phyloP scores from a whole-genome alignment of 2,113 vertebrate species.

The Proterorhinus semilunaris region DNA sequence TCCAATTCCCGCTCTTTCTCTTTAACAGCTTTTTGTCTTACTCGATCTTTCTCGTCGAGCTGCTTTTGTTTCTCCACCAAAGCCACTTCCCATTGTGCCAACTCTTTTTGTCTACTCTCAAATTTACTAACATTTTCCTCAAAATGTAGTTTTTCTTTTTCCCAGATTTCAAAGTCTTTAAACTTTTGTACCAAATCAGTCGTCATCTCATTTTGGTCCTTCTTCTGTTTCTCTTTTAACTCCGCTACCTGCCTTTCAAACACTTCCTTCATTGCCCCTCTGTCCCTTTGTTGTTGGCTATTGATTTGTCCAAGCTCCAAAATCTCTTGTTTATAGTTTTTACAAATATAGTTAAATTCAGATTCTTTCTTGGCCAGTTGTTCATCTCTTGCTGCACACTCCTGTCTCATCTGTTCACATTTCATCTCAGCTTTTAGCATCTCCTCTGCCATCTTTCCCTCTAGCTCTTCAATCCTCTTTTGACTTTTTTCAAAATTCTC shows the following conservation, averaged over 20 bases:
- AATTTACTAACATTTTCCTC: conserved; percentile 15
- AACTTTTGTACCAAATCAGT: conserved; percentile 17
- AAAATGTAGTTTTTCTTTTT: conserved; percentile 26
- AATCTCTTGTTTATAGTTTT: conserved; percentile 39
- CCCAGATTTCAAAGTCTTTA: conserved; percentile 29
- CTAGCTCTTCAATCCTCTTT: conserved; percentile 32
- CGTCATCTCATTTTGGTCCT: conserved; percentile 27
- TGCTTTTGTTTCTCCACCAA: conserved; percentile 27
- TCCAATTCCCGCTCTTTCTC: conserved; percentile 50
- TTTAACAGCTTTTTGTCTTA: conserved; percentile 12
- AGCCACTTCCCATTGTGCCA: conserved; percentile 22
- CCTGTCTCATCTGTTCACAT: conserved; percentile 38
- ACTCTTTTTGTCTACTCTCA: conserved; percentile 35
- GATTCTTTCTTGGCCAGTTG: conserved; percentile 27
- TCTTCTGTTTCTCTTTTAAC: conserved; percentile 25
- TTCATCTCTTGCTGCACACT: conserved; percentile 39
- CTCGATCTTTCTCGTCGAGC: conserved; percentile 24
- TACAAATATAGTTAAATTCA: conserved; percentile 12
- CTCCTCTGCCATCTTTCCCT: conserved; percentile 48
- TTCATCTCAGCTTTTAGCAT: conserved; percentile 25
- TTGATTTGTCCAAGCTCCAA: conserved; percentile 28
- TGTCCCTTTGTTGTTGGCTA: conserved; percentile 24
- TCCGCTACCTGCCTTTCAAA: conserved; percentile 27
- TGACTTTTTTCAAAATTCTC: conserved; percentile 32
- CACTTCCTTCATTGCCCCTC: conserved; percentile 32